Evolutionary conservation across 2,113 vertebrate genomes (phyloP), one percentile per base, ranked within the genome.

Genomic region (Gopherus flavomarginatus): DNA sequence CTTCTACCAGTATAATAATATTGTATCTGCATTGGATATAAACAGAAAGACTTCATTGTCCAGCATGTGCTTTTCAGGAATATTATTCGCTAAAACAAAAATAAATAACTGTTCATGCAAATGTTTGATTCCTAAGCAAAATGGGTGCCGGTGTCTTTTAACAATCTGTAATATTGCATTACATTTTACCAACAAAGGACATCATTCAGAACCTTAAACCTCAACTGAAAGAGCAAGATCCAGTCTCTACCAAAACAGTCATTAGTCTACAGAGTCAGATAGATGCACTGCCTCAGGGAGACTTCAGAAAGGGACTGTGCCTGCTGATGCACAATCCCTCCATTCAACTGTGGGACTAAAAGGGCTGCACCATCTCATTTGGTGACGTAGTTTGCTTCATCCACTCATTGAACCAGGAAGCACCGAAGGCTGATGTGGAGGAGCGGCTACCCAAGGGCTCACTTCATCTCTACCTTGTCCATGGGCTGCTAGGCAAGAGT

Each of bases 11-110:
- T 87, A 62, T 14, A 65, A 65, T 65, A 65, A 31, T 65, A 19
- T 88, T 93, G 83, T 59, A 81, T 83, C 79, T 87, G 35, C 38
- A 78, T 1, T 53, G 53, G 31, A 7, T 49, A 88, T 88, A 88
- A 95, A 95, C 56, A 92, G 42, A 87, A 83, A 90, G 38, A 92
- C 42, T 54, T 79, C 81, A 50, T 62, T 94, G 91, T 83, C 79
- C 84, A 88, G 38, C 69, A n/a, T 87, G 21, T 24, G 38, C 87
- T 82, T 94, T 80, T 57, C 22, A 94, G 44, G 91, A 91, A 90
- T 78, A 86, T 8, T 93, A 35, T 62, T 53, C 44, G 26, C 44
- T 53, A 38, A 56, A 90, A 11, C 16, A 62, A 31, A 65, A 49
- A 42, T 31, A 19, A 57, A 24, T 7, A 12, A 6, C 47, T 85